These are phyloP conservation scores for Dromococcyx pavoninus DNA, from an alignment of 2,797 vertebrate genomes.

Conservation along the genomic window DNA sequence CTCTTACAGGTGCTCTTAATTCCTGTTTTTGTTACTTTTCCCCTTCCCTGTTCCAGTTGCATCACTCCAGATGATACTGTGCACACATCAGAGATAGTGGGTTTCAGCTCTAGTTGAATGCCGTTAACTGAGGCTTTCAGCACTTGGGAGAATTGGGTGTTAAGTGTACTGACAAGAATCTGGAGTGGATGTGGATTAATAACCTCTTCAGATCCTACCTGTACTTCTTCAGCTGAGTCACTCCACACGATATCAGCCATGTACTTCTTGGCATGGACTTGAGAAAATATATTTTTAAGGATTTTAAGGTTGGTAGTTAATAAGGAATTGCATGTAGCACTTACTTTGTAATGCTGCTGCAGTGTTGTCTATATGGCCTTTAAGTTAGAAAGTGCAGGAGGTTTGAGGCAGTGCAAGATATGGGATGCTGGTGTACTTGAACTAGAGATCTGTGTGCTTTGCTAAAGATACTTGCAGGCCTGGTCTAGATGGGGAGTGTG, in stretches of 20 bases:
- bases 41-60: not conserved
- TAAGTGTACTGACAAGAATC: not conserved
- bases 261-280: not conserved
- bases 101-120: not conserved
- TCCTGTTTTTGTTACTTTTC: not conserved
- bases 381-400: not conserved
- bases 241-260: not conserved
- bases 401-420: not conserved
- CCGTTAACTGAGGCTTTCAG: not conserved
- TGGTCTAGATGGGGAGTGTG: not conserved
- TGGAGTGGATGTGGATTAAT: slow-evolving; percentile 28
- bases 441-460: not conserved
- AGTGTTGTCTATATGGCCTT: not conserved
- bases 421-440: not conserved
- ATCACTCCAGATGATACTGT: not conserved
- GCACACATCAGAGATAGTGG: not conserved
- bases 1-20: not conserved
- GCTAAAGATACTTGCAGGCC: not conserved
- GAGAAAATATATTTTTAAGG: not conserved
- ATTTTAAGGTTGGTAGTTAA: not conserved
- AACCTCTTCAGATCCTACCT: not conserved
- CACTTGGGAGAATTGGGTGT: not conserved
- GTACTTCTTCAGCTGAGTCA: not conserved
- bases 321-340: not conserved
- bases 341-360: not conserved